These are phyloP conservation scores for Hemitrygon akajei DNA, from an alignment of 2,797 vertebrate genomes.

Conservation along the genomic window DNA sequence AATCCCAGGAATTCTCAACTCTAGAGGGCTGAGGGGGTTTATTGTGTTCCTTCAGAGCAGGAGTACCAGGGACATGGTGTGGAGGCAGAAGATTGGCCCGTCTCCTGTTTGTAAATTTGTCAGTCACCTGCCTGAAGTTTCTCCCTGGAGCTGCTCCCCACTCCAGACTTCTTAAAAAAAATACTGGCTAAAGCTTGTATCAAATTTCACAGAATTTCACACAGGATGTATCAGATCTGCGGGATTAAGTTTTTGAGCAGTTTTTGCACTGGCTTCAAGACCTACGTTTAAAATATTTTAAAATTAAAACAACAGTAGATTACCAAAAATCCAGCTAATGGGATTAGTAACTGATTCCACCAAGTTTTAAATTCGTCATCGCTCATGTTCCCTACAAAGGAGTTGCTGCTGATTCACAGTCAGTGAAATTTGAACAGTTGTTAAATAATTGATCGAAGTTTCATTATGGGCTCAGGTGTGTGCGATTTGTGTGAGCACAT, in stretches of 20 bases:
- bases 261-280: no score
- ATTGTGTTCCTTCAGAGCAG: no score
- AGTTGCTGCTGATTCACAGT: not conserved
- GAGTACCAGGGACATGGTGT: no score
- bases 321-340: not conserved
- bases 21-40: no score
- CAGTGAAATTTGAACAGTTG: not conserved
- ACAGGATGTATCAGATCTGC: no score
- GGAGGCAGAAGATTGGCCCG: no score
- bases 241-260: no score
- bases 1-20: no score
- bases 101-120: no score
- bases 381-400: not conserved
- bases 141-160: no score
- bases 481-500: not conserved
- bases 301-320: not conserved
- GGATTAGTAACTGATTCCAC: not conserved
- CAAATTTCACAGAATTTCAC: not conserved
- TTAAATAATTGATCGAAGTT: not conserved
- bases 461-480: not conserved
- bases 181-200: not conserved
- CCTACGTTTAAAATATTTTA: not conserved
- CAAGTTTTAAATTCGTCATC: not conserved
- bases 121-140: no score
- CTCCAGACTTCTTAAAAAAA: no score